Evolutionary conservation across 2,888 invertebrate genomes (phyloP), one percentile per base, ranked within the genome.

Genomic region (Macaria liturata): DNA sequence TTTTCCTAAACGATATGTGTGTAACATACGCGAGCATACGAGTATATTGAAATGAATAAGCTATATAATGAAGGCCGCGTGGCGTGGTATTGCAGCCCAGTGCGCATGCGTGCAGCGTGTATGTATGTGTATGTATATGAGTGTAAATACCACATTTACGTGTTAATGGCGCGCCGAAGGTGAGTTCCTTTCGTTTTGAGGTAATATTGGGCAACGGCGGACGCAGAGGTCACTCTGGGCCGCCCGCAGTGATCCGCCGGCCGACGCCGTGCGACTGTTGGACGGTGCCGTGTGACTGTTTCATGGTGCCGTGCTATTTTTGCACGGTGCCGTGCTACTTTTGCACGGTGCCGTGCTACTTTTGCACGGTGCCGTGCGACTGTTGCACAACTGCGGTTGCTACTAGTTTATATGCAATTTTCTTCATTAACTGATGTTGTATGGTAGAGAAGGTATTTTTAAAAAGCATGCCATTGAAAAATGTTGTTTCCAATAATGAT

Each of bases 111-210:
- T 39, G 34, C 32, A 5, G 39, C 46, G 44, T 42, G 32, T n/a
- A 40, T 42, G 8, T 5, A n/a, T 9, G 9, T 7, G 48, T 48
- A 46, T 59, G 42, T 46, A 46, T 49, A 46, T 39, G 42, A 32
- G 51, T 53, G 55, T 59, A 51, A 20, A 20, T 20, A 20, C 20
- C 50, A 46, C 45, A 45, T 53, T 58, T 49, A 54, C 58, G 56
- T 58, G 54, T 54, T 54, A 56, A 55, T 53, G 59, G 47, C 39
- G 9, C 37, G 46, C 9, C 49, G 64, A 69, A 67, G 67, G 68
- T 67, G 62, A 63, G 65, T 63, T 55, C 63, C 66, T 66, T 65
- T 64, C 68, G 45, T 59, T 54, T 56, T 52, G 48, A 54, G 40
- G 47, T 60, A 55, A 50, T 32, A 7, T 60, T 58, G 44, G 40